These are phyloP conservation scores for Elysia chlorotica DNA, from an alignment of 1,140 invertebrate genomes.

Conservation along the genomic window DNA sequence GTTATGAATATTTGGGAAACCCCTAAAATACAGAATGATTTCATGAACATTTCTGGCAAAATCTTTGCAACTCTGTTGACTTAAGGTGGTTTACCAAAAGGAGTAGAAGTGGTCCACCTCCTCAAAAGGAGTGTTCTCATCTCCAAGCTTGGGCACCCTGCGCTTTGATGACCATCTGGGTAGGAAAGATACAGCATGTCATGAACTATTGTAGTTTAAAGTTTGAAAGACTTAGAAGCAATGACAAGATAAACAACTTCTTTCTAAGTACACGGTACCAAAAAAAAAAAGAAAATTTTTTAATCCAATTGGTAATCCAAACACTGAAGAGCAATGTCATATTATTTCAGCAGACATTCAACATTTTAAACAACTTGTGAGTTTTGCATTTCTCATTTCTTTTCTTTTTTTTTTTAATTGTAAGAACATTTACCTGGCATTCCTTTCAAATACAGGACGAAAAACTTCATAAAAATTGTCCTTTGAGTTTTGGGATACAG, in stretches of 20 bases:
- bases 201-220: too few species aligned
- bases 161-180: conserved; percentile 88
- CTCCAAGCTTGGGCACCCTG: conserved; percentile 85
- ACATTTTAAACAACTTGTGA: too few species aligned
- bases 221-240: not conserved
- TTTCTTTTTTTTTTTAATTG: not conserved
- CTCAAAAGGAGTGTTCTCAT: conserved; percentile 68
- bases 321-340: too few species aligned
- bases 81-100: conserved; percentile 64
- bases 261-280: too few species aligned
- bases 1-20: too few species aligned
- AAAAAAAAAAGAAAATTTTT: too few species aligned
- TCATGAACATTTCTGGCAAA: too few species aligned
- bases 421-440: conserved; percentile 65
- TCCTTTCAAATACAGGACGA: conserved; percentile 81
- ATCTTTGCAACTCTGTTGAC: too few species aligned
- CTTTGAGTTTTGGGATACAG: conserved; percentile 73
- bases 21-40: too few species aligned
- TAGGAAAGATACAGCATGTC: not conserved
- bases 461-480: conserved; percentile 85
- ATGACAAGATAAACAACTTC: too few species aligned
- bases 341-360: too few species aligned
- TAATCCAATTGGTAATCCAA: too few species aligned
- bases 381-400: not conserved
- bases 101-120: conserved; percentile 68